A percentile compares a stretch with the other conserved stretches of the same genome.
Conservation (phyloP, 2,113 vertebrate species). For the Podilymbus podiceps region DNA sequence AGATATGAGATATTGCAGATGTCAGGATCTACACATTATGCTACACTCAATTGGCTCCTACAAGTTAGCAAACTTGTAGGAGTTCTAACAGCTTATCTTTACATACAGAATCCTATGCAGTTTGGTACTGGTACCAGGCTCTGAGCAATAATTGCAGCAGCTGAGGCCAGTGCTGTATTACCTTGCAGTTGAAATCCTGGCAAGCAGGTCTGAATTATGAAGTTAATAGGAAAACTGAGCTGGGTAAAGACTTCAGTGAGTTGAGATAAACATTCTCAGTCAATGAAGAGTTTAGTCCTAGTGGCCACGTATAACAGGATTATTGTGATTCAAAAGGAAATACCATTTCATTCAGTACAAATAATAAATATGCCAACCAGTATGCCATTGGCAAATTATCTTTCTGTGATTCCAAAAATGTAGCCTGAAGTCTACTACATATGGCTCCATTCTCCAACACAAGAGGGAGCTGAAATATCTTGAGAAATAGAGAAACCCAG, state of each 20-base stretch:
- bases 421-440: background rate
- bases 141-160: background rate
- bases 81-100: background rate
- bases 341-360: background rate
- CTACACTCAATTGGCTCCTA: background rate
- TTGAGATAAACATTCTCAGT: background rate
- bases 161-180: background rate
- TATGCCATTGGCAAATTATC: background rate
- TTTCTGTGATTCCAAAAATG: background rate
- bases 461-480: conserved; percentile 59
- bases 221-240: background rate
- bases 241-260: background rate
- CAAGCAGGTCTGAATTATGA: background rate
- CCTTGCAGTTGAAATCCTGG: background rate
- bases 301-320: background rate
- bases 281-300: background rate
- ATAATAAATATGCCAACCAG: background rate
- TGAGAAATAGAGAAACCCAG: background rate
- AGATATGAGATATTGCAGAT: background rate
- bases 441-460: conserved; percentile 17
- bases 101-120: background rate
- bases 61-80: background rate
- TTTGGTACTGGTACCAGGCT: background rate
- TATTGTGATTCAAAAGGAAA: background rate
- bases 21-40: background rate